Evolutionary conservation across 2,797 vertebrate genomes (phyloP), one percentile per base, ranked within the genome.

Genomic region (Myotis daubentonii): DNA sequence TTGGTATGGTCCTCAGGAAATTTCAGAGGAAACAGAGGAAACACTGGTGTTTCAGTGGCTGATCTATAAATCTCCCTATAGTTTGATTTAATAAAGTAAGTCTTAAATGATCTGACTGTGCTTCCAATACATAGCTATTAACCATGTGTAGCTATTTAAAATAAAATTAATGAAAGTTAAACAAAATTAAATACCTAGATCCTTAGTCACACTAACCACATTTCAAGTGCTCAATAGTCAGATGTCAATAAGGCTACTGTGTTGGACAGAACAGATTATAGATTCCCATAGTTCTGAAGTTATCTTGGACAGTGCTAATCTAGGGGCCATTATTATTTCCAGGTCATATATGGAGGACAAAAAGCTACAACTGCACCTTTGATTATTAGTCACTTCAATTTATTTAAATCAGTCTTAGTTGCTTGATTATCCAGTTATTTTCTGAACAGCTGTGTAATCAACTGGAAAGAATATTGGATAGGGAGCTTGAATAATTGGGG

Each of bases 351-450:
- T 62, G 30, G 82, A 84, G 23, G 53, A 66, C 30, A n/a, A 76
- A 88, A 75, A 68, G 4, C 22, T 68, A 17, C 19, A 88, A 83
- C 9, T 57, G 8, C 4, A 33, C 53, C n/a, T 20, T 84, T 93
- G 23, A 68, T 92, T 79, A n/a, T 83, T 82, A 90, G 8, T 62
- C 62, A n/a, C 36, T 84, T 93, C 38, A 74, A 30, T 79, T 81
- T 71, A 33, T 91, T 83, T 92, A 55, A 71, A 72, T 80, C 33
- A 51, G 25, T 79, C 23, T 80, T 85, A 70, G 4, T 71, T 87
- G 57, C 44, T 90, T 62, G 72, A 72, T 30, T 79, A 75, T 60
- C 71, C 60, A 17, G 92, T 75, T 44, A 9, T 90, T 90, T 87
- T 79, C 78, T 86, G 60, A 72, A 85, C 30, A 82, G 28, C 60